Conservation (phyloP, 1,140 invertebrate species). For the Drosophila watanabei region DNA sequence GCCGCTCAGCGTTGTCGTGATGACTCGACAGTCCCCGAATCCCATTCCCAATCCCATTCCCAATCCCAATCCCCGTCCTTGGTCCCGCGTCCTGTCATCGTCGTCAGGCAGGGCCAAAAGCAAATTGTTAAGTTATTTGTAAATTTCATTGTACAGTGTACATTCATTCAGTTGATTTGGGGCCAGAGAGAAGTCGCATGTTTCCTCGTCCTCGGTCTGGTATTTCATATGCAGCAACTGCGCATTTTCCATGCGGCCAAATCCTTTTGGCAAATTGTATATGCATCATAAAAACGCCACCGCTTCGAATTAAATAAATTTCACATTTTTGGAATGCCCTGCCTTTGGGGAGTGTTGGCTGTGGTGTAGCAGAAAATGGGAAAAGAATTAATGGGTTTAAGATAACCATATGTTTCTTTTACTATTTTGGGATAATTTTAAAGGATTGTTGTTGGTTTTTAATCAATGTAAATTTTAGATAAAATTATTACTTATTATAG, state of each 20-base stretch:
- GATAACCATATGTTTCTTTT: no score
- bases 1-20: slow-evolving; percentile 46
- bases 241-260: slow-evolving; percentile 61
- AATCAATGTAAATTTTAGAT: no score
- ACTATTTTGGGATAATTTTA: no score
- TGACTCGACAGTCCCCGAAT: slow-evolving; percentile 35
- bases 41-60: neutral
- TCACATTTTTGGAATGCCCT: slow-evolving; percentile 63
- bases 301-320: slow-evolving; percentile 72
- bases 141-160: slow-evolving; percentile 66
- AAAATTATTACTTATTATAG: neutral
- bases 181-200: slow-evolving; percentile 19
- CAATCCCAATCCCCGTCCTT: neutral
- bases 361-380: neutral
- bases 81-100: slow-evolving; percentile 40
- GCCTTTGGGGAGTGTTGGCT: slow-evolving; percentile 1
- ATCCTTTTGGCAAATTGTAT: slow-evolving; percentile 76
- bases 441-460: neutral
- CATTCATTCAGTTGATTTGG: slow-evolving; percentile 53
- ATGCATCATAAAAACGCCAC: slow-evolving; percentile 63
- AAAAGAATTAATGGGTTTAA: neutral
- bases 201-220: slow-evolving; percentile 18
- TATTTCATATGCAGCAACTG: slow-evolving; percentile 61
- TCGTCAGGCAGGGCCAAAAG: slow-evolving; percentile 71
- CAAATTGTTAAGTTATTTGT: slow-evolving; percentile 82